Conservation (phyloP, 2,888 invertebrate species). For the Standfussiana lucernea region DNA sequence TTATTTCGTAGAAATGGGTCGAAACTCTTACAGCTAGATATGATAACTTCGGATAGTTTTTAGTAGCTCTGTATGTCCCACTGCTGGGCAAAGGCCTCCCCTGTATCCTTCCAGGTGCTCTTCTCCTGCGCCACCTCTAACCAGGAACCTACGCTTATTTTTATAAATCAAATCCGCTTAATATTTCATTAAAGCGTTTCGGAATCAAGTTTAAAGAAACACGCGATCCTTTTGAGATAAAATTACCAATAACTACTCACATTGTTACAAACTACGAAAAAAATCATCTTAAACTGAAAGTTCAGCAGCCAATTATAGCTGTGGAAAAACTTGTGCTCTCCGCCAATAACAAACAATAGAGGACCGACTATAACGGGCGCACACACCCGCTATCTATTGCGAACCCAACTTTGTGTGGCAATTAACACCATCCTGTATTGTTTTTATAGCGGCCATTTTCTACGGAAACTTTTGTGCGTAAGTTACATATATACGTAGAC, state of each 20-base stretch:
- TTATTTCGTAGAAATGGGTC: background rate
- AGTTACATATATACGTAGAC: background rate
- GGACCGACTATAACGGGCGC: background rate
- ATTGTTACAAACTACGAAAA: background rate
- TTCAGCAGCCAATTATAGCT: conserved; percentile 9
- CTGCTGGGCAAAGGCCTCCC: too few relatives aligned
- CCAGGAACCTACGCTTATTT: too few relatives aligned
- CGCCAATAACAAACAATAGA: conserved; percentile 37
- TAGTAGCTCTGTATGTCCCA: too few relatives aligned
- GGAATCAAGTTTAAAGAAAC: background rate
- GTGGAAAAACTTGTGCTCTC: conserved; percentile 20
- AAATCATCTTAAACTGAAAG: background rate
- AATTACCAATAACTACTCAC: background rate
- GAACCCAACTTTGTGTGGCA: conserved; percentile 41
- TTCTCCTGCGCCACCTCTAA: too few relatives aligned
- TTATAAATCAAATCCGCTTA: background rate
- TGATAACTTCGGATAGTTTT: too few relatives aligned
- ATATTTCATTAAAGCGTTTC: background rate
- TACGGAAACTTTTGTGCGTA: conserved; percentile 11
- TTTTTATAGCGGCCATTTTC: conserved; percentile 36
- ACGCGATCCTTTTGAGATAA: background rate
- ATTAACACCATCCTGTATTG: conserved; percentile 49
- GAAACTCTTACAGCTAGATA: background rate
- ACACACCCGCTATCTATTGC: conserved; percentile 32
- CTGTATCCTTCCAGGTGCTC: too few relatives aligned